Base-by-base conservation (phyloP, 2,113 vertebrate genomes). In the Scopus umbretta region DNA sequence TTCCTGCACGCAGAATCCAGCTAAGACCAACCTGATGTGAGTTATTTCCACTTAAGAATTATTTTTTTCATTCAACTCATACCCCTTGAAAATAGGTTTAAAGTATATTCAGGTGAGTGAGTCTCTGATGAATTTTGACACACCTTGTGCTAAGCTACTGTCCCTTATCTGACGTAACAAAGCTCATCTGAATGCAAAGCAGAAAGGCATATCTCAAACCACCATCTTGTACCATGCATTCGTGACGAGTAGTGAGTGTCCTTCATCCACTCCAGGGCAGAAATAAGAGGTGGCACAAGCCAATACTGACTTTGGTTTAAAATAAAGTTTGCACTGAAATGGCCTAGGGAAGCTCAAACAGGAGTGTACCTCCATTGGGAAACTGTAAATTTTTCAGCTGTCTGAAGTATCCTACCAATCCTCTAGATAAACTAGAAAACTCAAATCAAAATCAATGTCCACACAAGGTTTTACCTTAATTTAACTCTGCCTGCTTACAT, bases 301-400 rank as follows among this genome's bases (percentile, higher is more conserved):
- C 47, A 91, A 22, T 3, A 3, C 13, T 29, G 26, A 34, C 25
- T 55, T 49, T 30, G 29, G 26, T 59, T 76, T 59, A n/a, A 52
- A 55, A 15, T 19, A 29, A 55, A 75, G 38, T 56, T 89, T 45
- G 36, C 30, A 23, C 40, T 71, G 15, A 40, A 84, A 68, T 0
- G 1, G 30, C 7, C 23, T 61, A 56, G 16, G 34, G 38, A 70
- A 89, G 12, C n/a, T 78, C 36, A 56, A n/a, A 30, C 0, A 5
- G 36, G 11, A 87, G 6, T 1, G 2, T 5, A 73, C 7, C 40
- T 56, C 61, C 9, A 5, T 0, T 52, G 30, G 26, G 25, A 79
- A 94, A 43, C 19, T 18, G 38, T 25, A 65, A 79, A 43, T 75
- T 75, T 61, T 90, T 84, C 56, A 75, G 5, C 18, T 50, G 6